Percentiles rank a stretch among this genome's conserved stretches.
Evolutionary conservation across 2,888 invertebrate genomes (phyloP).

Genomic region (Tetranychus piercei): DNA sequence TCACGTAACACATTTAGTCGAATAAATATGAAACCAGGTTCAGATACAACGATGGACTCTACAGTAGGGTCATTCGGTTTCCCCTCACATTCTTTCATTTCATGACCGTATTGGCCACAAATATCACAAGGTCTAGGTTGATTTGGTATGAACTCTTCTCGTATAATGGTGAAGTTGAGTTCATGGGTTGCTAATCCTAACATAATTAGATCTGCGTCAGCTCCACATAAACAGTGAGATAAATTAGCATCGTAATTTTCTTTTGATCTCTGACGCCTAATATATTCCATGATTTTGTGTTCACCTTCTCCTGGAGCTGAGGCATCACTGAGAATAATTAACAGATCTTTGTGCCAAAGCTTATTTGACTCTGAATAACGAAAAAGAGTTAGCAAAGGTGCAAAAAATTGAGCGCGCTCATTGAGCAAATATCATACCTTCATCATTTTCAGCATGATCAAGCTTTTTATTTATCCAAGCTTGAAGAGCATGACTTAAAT

Average conservation of each 20-base stretch:
- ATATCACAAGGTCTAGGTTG: slow-evolving; percentile 86
- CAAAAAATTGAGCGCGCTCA: no score
- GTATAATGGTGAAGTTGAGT: slow-evolving; percentile 80
- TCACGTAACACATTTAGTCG: slow-evolving; percentile 79
- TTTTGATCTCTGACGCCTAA: slow-evolving; percentile 81
- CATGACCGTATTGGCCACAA: slow-evolving; percentile 62
- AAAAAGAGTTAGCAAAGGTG: slow-evolving; percentile 11
- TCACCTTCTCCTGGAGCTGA: slow-evolving; percentile 96
- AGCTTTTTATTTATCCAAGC: slow-evolving; percentile 21
- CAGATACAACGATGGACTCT: slow-evolving; percentile 38
- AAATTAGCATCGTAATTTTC: slow-evolving; percentile 95
- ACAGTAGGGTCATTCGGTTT: slow-evolving; percentile 33
- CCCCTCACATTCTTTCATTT: slow-evolving; percentile 72
- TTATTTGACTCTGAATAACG: slow-evolving; percentile 2
- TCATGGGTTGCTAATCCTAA: slow-evolving; percentile 94
- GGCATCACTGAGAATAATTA: slow-evolving; percentile 81
- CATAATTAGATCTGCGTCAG: slow-evolving; percentile 97
- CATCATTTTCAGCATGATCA: slow-evolving; percentile 4
- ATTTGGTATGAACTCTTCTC: slow-evolving; percentile 93
- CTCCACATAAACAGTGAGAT: slow-evolving; percentile 89
- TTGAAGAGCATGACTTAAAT: slow-evolving; percentile 20
- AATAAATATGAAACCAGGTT: slow-evolving; percentile 64
- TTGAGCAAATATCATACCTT: neutral
- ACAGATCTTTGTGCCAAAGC: slow-evolving; percentile 21
- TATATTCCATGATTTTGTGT: slow-evolving; percentile 99